Conservation (phyloP, 2,113 vertebrate genomes). For the Brienomyrus brachyistius region DNA sequence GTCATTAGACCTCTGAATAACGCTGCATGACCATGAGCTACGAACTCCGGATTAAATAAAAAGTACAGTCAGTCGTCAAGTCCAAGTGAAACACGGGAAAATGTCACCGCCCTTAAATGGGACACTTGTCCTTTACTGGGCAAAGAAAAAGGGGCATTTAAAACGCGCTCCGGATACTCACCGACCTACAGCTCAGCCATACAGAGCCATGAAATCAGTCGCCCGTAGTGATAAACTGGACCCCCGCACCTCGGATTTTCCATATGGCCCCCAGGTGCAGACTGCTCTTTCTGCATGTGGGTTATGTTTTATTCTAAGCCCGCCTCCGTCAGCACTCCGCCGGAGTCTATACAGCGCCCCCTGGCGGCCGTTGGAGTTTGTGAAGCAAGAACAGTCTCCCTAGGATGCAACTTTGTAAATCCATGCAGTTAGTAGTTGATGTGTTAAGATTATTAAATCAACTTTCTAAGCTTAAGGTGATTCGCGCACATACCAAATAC, state of each 20-base stretch:
- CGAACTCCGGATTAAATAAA: neutral
- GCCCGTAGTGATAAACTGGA: neutral
- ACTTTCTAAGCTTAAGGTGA: neutral
- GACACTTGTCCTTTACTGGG: neutral
- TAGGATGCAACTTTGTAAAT: neutral
- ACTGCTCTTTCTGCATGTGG: neutral
- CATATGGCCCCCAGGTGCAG: neutral
- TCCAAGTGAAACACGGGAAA: neutral
- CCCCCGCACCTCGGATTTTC: neutral
- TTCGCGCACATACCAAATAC: neutral
- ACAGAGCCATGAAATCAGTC: neutral
- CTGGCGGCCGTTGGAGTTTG: neutral
- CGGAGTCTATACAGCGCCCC: neutral
- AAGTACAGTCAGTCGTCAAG: neutral
- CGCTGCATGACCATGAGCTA: neutral
- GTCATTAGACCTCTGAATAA: neutral
- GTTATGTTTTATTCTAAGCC: neutral
- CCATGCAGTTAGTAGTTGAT: neutral
- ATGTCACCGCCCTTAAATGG: neutral
- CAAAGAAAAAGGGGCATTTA: neutral
- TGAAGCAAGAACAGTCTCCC: neutral
- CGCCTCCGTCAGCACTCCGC: neutral
- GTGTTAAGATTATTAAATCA: neutral
- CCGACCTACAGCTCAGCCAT: neutral
- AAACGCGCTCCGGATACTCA: neutral